Evolutionary conservation across 2,797 vertebrate species (phyloP), one percentile per base, ranked within the genome.

Genomic region (Liparis tanakae): DNA sequence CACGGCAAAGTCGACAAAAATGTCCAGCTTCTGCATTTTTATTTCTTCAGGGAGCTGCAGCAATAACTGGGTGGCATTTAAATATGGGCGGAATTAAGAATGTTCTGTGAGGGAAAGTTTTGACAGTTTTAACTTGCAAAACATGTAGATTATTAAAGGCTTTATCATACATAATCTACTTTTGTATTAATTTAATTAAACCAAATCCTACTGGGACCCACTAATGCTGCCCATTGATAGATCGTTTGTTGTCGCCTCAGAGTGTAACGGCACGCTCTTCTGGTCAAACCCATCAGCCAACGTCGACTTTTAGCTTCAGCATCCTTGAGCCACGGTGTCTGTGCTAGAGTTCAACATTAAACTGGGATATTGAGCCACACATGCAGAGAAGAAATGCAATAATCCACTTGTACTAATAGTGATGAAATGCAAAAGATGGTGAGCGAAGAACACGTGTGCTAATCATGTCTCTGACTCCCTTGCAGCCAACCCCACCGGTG

Each of bases 401-500:
- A 72, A 64, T 79, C 18, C n/a, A 7, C 10, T 62, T 51, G 39
- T 51, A 70, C 13, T n/a, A 59, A 70, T 57, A 51, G 44, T 70
- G 50, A 66, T 57, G 5, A 67, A 66, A 70, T 39, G 4, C 39
- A 30, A 50, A 74, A 48, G 33, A 48, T 14, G 7, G 22, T 22
- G n/a, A 34, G 39, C n/a, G 18, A 8, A 14, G 36, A 51, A 25
- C 43, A 54, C 70, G 59, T 78, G 22, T 67, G 20, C 62, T 85
- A 74, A 86, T 74, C 54, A 2, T 76, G 25, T 72, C 20, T 86
- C 64, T 87, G 22, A 89, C 72, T 84, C 30, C 7, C 79, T 87
- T 83, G 84, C 93, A 99, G 98, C 97, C 78, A 98, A 96, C 87
- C 98, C 98, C 4, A 99, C 98, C 9, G 95, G 96, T 61, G 92